Base-by-base conservation (phyloP, 2,113 vertebrate species). In the Bambusicola thoracicus region DNA sequence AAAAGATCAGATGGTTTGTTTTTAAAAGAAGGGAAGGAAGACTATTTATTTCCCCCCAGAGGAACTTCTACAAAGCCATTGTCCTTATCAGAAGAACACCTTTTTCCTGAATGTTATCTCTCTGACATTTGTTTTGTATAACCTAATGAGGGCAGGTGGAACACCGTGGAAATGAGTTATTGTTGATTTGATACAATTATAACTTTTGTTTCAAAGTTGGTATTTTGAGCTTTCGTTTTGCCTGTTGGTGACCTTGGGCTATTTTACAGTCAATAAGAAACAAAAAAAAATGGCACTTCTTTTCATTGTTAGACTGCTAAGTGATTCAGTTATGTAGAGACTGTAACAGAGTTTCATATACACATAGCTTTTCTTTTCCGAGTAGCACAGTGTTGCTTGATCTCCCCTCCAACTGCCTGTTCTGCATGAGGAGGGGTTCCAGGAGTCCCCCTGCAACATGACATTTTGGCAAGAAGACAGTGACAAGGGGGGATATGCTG, bases 71-170 rank as follows among this genome's bases (percentile, higher is more conserved):
- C 73, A 94, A 93, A 92, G 81, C 85, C 88, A 13, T 95, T 95
- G 92, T 94, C 79, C 91, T 96, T 97, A 96, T 94, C 93, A 95
- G 80, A 96, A 90, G 43, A 97, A 92, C 91, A 96, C 94, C 94
- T 97, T 96, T 96, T 94, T 95, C 95, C 95, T 95, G 94, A 81
- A 92, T 78, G 90, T 88, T 97, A 91, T 95, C 93, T 96, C 77
- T 80, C 62, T 92, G 93, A 92, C 90, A 91, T 97, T 97, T 96
- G 69, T 95, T 91, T 80, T 81, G 30, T 92, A 32, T 81, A 95
- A 81, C 90, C 76, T 93, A 84, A 91, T 78, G 82, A 92, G 85
- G 90, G 87, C 85, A 96, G 90, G 90, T 96, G 92, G 82, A 92
- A 92, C 82, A 95, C 87, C 77, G 66, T 81, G 83, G 62, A 87